These are phyloP conservation scores for Acanthococcus lagerstroemiae DNA, from an alignment of 2,888 invertebrate species.

Conservation along the genomic window DNA sequence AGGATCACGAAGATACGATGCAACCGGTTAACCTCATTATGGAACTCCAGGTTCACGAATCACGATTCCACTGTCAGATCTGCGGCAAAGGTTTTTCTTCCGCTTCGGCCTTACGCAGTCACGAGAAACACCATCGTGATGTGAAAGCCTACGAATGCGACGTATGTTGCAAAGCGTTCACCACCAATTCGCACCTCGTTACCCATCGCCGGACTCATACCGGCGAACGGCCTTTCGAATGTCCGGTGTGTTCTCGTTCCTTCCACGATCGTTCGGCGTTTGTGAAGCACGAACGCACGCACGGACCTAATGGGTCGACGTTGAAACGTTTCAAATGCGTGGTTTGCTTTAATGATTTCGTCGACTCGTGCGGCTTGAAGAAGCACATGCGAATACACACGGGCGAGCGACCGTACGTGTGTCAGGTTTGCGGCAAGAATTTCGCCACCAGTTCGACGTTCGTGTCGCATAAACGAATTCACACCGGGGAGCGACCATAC, in stretches of 20 bases:
- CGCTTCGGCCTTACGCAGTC: slow-evolving; percentile 34
- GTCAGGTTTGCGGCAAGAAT: slow-evolving; percentile 35
- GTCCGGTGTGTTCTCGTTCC: slow-evolving; percentile 33
- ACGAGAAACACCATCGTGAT: slow-evolving; percentile 34
- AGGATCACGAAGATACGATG: too few relatives aligned
- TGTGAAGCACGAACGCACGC: slow-evolving; percentile 36
- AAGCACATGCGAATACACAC: slow-evolving; percentile 36
- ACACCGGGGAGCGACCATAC: slow-evolving; percentile 36
- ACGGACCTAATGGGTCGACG: slow-evolving; percentile 34
- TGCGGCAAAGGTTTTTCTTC: slow-evolving; percentile 35
- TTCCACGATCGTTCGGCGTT: slow-evolving; percentile 35
- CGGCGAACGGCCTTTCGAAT: slow-evolving; percentile 34
- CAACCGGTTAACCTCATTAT: too few relatives aligned
- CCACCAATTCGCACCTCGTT: slow-evolving; percentile 35
- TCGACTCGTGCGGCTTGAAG: slow-evolving; percentile 35
- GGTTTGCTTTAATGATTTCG: slow-evolving; percentile 34
- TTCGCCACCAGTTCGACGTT: slow-evolving; percentile 36
- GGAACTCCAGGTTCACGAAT: slow-evolving; percentile 26
- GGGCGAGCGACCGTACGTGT: slow-evolving; percentile 35
- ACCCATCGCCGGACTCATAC: slow-evolving; percentile 35
- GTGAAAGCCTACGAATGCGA: slow-evolving; percentile 34
- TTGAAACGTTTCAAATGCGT: slow-evolving; percentile 35
- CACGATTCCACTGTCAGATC: slow-evolving; percentile 32
- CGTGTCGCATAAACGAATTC: slow-evolving; percentile 35
- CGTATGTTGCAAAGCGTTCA: slow-evolving; percentile 34